Conservation (phyloP, 2,888 invertebrate species). For the Crocallis elinguaria region DNA sequence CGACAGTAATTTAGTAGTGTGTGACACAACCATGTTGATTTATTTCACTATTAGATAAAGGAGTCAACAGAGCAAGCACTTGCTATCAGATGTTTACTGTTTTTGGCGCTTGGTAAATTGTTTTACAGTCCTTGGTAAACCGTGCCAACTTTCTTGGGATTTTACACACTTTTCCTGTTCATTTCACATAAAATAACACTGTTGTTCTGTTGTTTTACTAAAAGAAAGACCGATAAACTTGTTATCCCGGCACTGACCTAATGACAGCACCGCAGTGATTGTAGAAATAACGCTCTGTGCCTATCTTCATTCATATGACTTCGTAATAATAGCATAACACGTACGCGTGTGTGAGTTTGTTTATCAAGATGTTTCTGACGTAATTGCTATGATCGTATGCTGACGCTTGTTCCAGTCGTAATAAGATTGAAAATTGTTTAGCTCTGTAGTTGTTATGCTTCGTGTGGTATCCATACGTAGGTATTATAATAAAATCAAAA, state of each 20-base stretch:
- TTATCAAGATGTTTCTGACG: slow-evolving; percentile 18
- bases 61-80: slow-evolving; percentile 14
- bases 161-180: slow-evolving; percentile 8
- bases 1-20: slow-evolving; percentile 56
- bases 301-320: slow-evolving; percentile 35
- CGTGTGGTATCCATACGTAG: slow-evolving; percentile 18
- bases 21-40: slow-evolving; percentile 61
- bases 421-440: slow-evolving; percentile 15
- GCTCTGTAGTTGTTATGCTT: not conserved
- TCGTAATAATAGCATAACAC: slow-evolving; percentile 25
- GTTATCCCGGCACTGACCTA: slow-evolving; percentile 61
- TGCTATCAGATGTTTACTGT: slow-evolving; percentile 18
- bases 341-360: slow-evolving; percentile 32
- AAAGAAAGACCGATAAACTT: slow-evolving; percentile 7
- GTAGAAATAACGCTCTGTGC: slow-evolving; percentile 39
- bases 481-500: slow-evolving; percentile 8
- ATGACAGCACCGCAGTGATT: slow-evolving; percentile 50
- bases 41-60: slow-evolving; percentile 36
- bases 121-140: slow-evolving; percentile 4
- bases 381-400: not conserved
- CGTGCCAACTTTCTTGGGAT: slow-evolving; percentile 2
- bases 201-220: not conserved
- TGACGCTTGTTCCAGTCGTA: not conserved
- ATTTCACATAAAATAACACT: slow-evolving; percentile 8
- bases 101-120: slow-evolving; percentile 12